Conservation (phyloP, 1,140 invertebrate genomes). For the Sycophila sp. region DNA sequence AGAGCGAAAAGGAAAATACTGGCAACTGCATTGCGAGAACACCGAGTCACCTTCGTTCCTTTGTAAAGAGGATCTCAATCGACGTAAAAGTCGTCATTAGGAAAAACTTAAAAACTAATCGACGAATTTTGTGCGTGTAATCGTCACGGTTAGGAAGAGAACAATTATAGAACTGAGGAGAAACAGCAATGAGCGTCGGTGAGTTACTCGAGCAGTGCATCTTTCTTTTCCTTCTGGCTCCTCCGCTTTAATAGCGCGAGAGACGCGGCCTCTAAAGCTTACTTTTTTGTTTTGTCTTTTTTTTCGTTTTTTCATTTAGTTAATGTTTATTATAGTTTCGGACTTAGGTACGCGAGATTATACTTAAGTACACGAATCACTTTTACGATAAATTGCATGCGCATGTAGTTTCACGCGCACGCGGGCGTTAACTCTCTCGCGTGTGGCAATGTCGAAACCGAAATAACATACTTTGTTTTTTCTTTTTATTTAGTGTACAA, state of each 20-base stretch:
- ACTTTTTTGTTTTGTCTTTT: slow-evolving; percentile 4
- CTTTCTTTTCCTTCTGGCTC: slow-evolving; percentile 18
- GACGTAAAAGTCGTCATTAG: neutral
- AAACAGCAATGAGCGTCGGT: slow-evolving; percentile 20
- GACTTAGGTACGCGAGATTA: slow-evolving; percentile 26
- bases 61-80: neutral
- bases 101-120: neutral
- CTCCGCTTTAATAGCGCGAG: slow-evolving; percentile 9
- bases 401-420: neutral
- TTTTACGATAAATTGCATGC: slow-evolving; percentile 5
- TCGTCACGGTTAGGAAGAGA: neutral
- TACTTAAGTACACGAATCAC: slow-evolving; percentile 47
- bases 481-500: slow-evolving; percentile 32
- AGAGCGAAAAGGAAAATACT: slow-evolving; percentile 19
- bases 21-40: neutral
- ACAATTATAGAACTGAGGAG: neutral
- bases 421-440: neutral
- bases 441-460: neutral
- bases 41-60: neutral
- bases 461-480: slow-evolving; percentile 22
- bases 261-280: slow-evolving; percentile 25
- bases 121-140: neutral
- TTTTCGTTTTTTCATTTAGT: slow-evolving; percentile 27
- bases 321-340: slow-evolving; percentile 18
- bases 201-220: neutral